Conservation (phyloP, 2,797 vertebrate species). For the Falco rusticolus region DNA sequence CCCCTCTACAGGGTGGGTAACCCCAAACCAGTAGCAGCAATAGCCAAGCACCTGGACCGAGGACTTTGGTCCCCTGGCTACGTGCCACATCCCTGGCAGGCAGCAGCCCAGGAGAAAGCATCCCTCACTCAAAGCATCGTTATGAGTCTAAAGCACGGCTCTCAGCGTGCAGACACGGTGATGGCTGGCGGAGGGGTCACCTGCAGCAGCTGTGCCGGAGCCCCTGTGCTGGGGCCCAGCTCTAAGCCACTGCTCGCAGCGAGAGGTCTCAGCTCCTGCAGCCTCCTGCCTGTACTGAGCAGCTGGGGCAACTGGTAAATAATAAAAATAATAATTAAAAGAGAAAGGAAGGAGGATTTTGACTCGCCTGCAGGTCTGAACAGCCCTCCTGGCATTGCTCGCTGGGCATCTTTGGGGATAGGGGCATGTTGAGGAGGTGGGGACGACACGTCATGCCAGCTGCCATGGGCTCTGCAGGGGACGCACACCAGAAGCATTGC, state of each 20-base stretch:
- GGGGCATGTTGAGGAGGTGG: background rate
- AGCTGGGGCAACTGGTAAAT: background rate
- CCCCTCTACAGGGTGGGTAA: background rate
- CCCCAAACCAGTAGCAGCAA: background rate
- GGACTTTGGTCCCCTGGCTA: rapidly evolving
- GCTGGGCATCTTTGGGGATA: background rate
- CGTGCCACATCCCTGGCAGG: background rate
- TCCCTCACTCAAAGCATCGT: background rate
- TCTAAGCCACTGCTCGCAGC: background rate
- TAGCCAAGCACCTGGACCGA: background rate
- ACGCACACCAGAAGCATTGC: background rate
- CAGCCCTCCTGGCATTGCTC: background rate
- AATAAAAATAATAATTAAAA: background rate
- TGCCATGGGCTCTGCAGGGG: background rate
- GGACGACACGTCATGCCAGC: background rate
- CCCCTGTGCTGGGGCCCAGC: background rate
- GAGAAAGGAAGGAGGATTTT: background rate
- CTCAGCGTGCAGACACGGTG: rapidly evolving
- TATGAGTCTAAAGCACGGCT: background rate
- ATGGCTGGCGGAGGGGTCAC: background rate
- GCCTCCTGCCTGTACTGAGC: background rate
- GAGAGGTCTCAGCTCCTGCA: background rate
- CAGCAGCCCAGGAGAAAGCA: background rate
- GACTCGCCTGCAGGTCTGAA: background rate
- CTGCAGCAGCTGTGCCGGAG: background rate